These are phyloP conservation scores for Helicolenus hilgendorfi DNA, from an alignment of 2,797 vertebrate genomes.

Conservation along the genomic window DNA sequence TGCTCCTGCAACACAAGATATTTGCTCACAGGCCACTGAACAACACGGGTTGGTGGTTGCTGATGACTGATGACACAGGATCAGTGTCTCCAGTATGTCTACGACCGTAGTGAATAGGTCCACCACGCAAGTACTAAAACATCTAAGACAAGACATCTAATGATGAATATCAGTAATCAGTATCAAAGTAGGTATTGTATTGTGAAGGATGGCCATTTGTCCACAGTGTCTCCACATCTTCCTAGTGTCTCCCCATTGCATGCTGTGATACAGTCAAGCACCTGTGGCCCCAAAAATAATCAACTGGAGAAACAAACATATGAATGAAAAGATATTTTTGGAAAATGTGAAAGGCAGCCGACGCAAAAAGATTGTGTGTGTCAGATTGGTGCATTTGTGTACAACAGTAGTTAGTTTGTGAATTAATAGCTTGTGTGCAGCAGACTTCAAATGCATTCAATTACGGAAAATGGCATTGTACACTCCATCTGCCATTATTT, in stretches of 20 bases:
- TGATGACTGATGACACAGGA: background rate
- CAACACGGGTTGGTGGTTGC: background rate
- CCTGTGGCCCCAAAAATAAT: background rate
- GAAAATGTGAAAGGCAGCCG: background rate
- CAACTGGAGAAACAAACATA: background rate
- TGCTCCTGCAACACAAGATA: background rate
- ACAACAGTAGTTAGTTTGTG: background rate
- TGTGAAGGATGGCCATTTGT: background rate
- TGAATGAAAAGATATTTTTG: background rate
- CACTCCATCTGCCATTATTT: background rate
- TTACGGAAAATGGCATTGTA: background rate
- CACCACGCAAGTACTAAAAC: background rate
- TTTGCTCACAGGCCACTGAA: background rate
- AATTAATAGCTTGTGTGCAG: background rate
- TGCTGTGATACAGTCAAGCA: conserved; percentile 24
- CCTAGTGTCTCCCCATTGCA: background rate
- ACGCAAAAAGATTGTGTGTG: background rate
- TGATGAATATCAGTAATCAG: background rate
- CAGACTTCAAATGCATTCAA: background rate
- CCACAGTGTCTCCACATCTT: conserved; percentile 22
- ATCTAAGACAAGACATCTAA: background rate
- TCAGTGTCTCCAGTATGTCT: background rate
- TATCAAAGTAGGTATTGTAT: conserved; percentile 9
- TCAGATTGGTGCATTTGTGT: background rate
- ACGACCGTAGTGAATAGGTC: background rate